Conservation (phyloP, 2,797 vertebrate species). For the Anniella stebbinsi region DNA sequence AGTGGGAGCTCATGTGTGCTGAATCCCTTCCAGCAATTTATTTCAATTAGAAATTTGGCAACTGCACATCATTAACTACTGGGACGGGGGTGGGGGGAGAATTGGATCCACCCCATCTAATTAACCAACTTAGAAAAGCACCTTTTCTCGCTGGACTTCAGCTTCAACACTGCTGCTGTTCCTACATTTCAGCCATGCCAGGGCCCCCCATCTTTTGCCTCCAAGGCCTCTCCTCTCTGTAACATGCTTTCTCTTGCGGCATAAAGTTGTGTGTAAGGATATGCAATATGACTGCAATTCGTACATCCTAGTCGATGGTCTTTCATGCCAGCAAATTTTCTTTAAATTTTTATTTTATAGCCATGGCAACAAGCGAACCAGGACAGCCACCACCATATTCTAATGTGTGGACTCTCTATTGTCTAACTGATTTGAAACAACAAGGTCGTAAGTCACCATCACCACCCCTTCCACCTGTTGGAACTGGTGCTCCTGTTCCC, state of each 20-base stretch:
- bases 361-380: slow-evolving; percentile 70
- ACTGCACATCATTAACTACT: background rate
- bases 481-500: slow-evolving; percentile 56
- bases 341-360: slow-evolving; percentile 71
- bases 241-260: slow-evolving; percentile 54
- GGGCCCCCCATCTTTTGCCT: slow-evolving; percentile 1
- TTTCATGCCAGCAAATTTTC: slow-evolving; percentile 68
- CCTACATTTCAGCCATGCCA: slow-evolving; percentile 17
- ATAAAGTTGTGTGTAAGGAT: slow-evolving; percentile 26
- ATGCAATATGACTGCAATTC: slow-evolving; percentile 58
- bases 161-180: slow-evolving; percentile 4
- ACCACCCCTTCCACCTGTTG: slow-evolving; percentile 53
- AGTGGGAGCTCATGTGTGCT: too few species aligned
- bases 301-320: slow-evolving; percentile 45
- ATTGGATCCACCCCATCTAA: background rate
- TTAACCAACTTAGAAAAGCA: slow-evolving; percentile 10
- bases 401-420: slow-evolving; percentile 74
- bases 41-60: background rate
- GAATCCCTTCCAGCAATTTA: background rate
- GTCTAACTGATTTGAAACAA: slow-evolving; percentile 73
- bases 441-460: slow-evolving; percentile 68
- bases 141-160: slow-evolving; percentile 19
- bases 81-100: background rate
- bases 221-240: slow-evolving; percentile 46
- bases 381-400: slow-evolving; percentile 71